Percentiles rank a stretch among this genome's conserved stretches.
These are phyloP conservation scores for Drosophila bunnanda DNA, from an alignment of 2,888 invertebrate genomes.

Conservation along the genomic window DNA sequence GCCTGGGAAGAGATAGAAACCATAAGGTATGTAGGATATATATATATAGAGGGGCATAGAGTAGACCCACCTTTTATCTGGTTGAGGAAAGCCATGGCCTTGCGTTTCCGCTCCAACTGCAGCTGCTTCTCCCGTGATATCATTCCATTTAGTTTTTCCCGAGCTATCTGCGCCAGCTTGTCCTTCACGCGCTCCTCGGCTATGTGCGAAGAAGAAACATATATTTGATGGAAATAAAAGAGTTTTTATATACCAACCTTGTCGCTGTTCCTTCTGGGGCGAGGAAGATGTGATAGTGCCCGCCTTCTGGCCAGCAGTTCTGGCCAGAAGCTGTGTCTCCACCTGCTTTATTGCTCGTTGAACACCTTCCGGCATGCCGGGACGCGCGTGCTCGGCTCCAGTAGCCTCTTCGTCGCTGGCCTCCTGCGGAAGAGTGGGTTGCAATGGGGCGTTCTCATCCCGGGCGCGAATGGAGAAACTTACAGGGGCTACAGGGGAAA, in stretches of 20 bases:
- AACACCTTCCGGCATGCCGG: constrained; percentile 81
- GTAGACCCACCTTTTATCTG: constrained; percentile 83
- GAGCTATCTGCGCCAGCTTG: constrained; percentile 86
- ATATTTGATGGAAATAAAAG: background rate
- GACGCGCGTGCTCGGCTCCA: constrained; percentile 45
- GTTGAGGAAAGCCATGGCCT: constrained; percentile 92
- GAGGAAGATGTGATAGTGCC: background rate
- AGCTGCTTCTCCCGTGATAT: constrained; percentile 86
- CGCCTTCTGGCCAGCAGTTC: constrained; percentile 53
- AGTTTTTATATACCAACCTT: constrained; percentile 36
- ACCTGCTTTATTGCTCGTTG: constrained; percentile 83
- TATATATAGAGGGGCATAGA: background rate
- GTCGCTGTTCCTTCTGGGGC: constrained; percentile 63
- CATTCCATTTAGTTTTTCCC: constrained; percentile 87
- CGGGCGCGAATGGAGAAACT: constrained; percentile 94
- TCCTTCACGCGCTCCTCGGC: constrained; percentile 87
- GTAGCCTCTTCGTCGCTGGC: constrained; percentile 88
- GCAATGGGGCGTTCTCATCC: constrained; percentile 88
- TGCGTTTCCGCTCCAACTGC: constrained; percentile 90
- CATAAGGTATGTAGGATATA: background rate
- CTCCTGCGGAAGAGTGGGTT: constrained; percentile 91
- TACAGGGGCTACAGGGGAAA: constrained; percentile 87
- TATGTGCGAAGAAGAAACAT: constrained; percentile 44
- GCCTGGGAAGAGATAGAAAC: constrained; percentile 42
- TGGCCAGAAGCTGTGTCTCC: constrained; percentile 82